phyloP scores from a whole-genome alignment of 1,140 invertebrate species.

The Monomorium pharaonis region DNA sequence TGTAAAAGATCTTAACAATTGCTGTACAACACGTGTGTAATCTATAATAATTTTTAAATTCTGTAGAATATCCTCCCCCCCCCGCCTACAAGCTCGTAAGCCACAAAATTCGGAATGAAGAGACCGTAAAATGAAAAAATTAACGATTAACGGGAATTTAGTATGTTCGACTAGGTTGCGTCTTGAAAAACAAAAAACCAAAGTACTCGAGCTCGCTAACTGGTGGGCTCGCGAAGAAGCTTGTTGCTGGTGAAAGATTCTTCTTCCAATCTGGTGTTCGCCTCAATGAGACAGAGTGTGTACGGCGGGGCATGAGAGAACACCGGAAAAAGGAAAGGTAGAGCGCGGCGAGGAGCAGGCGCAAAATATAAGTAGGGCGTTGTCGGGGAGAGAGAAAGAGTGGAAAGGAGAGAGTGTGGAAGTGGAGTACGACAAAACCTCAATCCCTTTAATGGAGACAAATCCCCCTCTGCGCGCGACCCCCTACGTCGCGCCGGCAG shows the following conservation, averaged over 20 bases:
- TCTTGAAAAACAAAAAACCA: conserved; percentile 13
- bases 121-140: not conserved
- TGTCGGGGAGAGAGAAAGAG: conserved; percentile 35
- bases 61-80: not conserved
- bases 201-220: conserved; percentile 42
- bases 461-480: conserved; percentile 78
- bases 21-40: not conserved
- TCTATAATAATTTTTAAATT: not conserved
- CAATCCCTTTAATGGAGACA: conserved; percentile 85
- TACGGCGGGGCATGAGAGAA: not conserved
- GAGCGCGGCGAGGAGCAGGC: not conserved
- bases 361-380: conserved; percentile 42
- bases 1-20: not conserved
- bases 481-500: conserved; percentile 67
- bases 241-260: conserved; percentile 60
- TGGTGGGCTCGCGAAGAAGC: conserved; percentile 53
- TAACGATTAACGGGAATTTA: conserved; percentile 23
- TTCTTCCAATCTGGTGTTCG: conserved; percentile 56
- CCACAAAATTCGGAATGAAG: not conserved
- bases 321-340: not conserved
- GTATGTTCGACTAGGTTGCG: conserved; percentile 42
- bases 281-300: conserved; percentile 6
- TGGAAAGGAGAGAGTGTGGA: conserved; percentile 51
- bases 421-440: conserved; percentile 83
- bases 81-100: not conserved